Conservation (phyloP, 2,113 vertebrate species). For the Accipiter cooperii region DNA sequence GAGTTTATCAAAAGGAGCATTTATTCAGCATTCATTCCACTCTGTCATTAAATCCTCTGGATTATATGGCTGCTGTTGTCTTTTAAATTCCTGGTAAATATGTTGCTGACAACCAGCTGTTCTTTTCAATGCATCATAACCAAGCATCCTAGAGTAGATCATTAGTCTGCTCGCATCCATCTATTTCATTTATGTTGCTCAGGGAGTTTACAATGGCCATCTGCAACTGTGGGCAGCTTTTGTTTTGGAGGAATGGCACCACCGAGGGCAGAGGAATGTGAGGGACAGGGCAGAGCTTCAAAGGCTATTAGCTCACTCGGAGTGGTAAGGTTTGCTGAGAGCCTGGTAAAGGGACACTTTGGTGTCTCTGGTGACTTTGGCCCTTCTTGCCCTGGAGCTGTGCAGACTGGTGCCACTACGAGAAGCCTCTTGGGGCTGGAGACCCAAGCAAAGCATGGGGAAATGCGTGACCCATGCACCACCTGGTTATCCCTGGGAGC, state of each 20-base stretch:
- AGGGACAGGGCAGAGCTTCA: background rate
- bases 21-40: slow-evolving; percentile 29
- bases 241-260: background rate
- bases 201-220: background rate
- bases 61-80: slow-evolving; percentile 43
- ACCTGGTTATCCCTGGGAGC: background rate
- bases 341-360: background rate
- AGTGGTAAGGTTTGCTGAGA: background rate
- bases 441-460: background rate
- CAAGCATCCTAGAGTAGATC: background rate
- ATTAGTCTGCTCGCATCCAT: slow-evolving; percentile 3
- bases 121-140: slow-evolving; percentile 26
- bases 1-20: slow-evolving; percentile 45
- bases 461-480: fast-evolving
- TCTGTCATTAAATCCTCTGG: slow-evolving; percentile 50
- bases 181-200: background rate
- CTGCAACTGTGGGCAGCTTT: background rate
- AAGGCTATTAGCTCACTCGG: background rate
- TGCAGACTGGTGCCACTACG: fast-evolving
- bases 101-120: slow-evolving; percentile 52
- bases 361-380: background rate
- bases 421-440: background rate
- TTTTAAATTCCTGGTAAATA: slow-evolving; percentile 59
- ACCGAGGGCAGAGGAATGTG: background rate
- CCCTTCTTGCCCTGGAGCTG: background rate